Base-by-base conservation (phyloP, 2,113 vertebrate genomes). In the Myrmecophaga tridactyla region DNA sequence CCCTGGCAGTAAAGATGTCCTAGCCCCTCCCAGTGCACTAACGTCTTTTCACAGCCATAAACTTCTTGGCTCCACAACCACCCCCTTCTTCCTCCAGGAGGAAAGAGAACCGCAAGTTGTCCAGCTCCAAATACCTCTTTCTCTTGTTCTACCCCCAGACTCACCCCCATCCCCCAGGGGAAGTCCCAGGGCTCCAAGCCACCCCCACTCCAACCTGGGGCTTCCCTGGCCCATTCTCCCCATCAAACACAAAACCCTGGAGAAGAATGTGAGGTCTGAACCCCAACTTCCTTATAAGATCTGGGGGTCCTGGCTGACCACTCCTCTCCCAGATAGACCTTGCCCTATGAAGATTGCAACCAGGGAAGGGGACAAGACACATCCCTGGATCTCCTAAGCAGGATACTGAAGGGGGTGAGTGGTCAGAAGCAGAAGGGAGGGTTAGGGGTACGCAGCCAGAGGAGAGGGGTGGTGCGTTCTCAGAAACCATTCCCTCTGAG, bases 161-260 rank as follows among this genome's bases (percentile, higher is more conserved):
- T 80, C 95, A 94, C 94, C 86, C 41, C 90, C 83, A 58, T 25
- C 34, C 31, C 84, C 58, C 34, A 89, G 86, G 89, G 95, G 91
- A 96, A 93, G 63, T 94, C 96, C 92, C 89, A 89, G 43, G n/a
- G n/a, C 70, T 85, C 85, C 67, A 69, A 87, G 69, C 53, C 92
- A 96, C 88, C 92, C 78, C 86, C 21, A 75, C 56, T 92, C 78
- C 82, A 86, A 60, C 27, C 63, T 73, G 86, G 95, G 97, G 93
- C 94, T 93, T 95, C 94, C 92, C 94, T 63, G 0, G 7, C 29
- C 58, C 51, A 58, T 39, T 34, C 83, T 90, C 85, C 87, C 86
- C 78, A 85, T 53, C 70, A 21, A 88, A 58, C 67, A 70, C 75
- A 85, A 78, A 58, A 58, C 76, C 75, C 18, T 34, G 14, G 34